Base-by-base conservation (phyloP, 2,113 vertebrate species). In the Ictalurus furcatus region DNA sequence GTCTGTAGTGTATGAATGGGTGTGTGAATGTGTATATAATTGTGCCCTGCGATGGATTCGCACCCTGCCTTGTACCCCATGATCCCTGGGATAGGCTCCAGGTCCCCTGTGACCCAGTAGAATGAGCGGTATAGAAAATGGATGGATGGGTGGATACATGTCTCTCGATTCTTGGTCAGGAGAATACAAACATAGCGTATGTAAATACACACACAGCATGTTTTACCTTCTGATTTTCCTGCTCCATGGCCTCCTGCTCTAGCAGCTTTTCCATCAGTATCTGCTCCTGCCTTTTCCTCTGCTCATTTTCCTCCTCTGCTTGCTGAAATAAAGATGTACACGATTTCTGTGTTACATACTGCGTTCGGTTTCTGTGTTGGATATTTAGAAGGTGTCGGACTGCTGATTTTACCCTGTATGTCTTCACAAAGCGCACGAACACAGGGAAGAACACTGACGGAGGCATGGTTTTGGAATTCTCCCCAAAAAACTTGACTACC, bases 371-470 rank as follows among this genome's bases (percentile, higher is more conserved):
- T 25, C 34, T 61, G 3, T 59, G 0, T 21, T 13, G 30, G 65
- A 30, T 61, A n/a, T 28, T 52, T n/a, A 61, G 44, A 54, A 1
- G 54, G 52, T 56, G 40, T 30, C 23, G 19, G 19, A 73, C 23
- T 9, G 63, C 67, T n/a, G 3, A 23, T 52, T 93, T 96, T 93
- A 99, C 98, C 97, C 97, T 97, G 95, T 98, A 99, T 14, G 98
- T 97, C 92, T 95, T 97, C 88, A 99, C 97, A 93, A 99, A 99
- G 16, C 98, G 96, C 87, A 97, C 98, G 87, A 99, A 99, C 88
- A 99, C 97, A 0, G 98, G 98, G 94, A 99, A 99, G 95, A 99
- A 99, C 81, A 98, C 97, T 0, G 98, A 98, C 0, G 98, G 98
- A 0, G 98, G 98, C 1, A 97, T 98, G 0, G 97, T 99, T 95